These are phyloP conservation scores for Caenorhabditis sulstoni DNA, from an alignment of 2,888 invertebrate species.

Conservation along the genomic window DNA sequence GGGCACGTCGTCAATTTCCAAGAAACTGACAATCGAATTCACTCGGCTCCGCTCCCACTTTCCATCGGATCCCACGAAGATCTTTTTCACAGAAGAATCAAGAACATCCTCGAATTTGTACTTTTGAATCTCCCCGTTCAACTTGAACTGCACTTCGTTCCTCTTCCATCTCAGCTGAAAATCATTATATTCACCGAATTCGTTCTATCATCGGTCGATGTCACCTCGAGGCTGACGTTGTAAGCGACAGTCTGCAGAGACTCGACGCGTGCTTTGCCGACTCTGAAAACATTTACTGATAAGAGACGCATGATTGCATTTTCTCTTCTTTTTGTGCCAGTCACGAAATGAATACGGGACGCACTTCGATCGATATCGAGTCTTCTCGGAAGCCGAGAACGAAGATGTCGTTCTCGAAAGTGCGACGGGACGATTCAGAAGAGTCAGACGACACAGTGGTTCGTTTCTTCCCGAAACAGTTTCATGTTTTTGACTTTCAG, in stretches of 20 bases:
- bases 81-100: conserved; percentile 26
- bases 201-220: background rate
- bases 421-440: conserved; percentile 30
- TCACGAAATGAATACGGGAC: conserved; percentile 37
- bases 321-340: conserved; percentile 1
- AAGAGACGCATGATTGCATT: background rate
- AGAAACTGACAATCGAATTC: conserved; percentile 21
- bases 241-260: conserved; percentile 50
- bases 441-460: conserved; percentile 17
- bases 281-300: conserved; percentile 45
- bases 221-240: conserved; percentile 48
- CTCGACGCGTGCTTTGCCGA: conserved; percentile 37
- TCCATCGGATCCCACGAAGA: conserved; percentile 48
- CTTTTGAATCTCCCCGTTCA: conserved; percentile 58
- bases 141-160: conserved; percentile 49
- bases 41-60: conserved; percentile 40
- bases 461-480: conserved; percentile 6
- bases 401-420: conserved; percentile 3
- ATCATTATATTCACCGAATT: no score
- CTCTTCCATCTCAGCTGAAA: conserved; percentile 57
- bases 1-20: conserved; percentile 49
- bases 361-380: conserved; percentile 49
- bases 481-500: conserved; percentile 23
- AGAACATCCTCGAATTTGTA: conserved; percentile 41
- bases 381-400: conserved; percentile 17